phyloP scores from a whole-genome alignment of 2,888 invertebrate genomes.

The Drosophila rubida region DNA sequence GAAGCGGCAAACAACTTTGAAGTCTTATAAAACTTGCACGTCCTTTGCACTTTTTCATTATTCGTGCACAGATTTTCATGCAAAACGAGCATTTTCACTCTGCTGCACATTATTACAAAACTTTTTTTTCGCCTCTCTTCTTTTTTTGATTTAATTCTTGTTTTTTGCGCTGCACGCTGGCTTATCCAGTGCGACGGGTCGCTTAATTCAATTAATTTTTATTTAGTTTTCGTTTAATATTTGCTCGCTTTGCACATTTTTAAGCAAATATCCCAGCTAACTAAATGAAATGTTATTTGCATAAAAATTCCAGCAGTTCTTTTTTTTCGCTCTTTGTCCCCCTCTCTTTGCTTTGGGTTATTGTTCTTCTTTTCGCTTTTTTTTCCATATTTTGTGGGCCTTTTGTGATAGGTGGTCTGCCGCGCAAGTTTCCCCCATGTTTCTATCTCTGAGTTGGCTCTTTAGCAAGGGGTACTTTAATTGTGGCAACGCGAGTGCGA shows the following conservation, averaged over 20 bases:
- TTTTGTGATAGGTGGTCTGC: conserved; percentile 35
- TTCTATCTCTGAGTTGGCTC: conserved; percentile 14
- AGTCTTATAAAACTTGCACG: conserved; percentile 65
- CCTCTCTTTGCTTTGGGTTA: not conserved
- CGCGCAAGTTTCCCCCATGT: conserved; percentile 10
- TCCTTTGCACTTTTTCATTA: conserved; percentile 54
- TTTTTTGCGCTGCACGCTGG: conserved; percentile 16
- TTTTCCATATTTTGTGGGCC: conserved; percentile 36
- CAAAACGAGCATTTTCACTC: conserved; percentile 64
- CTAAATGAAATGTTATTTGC: conserved; percentile 78
- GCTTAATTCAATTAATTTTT: conserved; percentile 79
- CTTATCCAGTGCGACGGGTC: conserved; percentile 48
- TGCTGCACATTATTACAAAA: conserved; percentile 63
- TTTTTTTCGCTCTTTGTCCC: conserved; percentile 10
- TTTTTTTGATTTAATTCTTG: conserved; percentile 13
- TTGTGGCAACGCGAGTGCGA: not conserved
- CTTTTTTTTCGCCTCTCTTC: conserved; percentile 17
- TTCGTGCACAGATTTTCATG: conserved; percentile 56
- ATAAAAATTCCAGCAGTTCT: conserved; percentile 64
- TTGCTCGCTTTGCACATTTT: conserved; percentile 72
- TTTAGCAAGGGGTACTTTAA: not conserved
- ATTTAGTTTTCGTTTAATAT: conserved; percentile 77
- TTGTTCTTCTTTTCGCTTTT: not conserved
- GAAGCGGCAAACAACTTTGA: conserved; percentile 45
- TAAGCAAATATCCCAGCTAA: conserved; percentile 69